Percentiles rank a stretch among this genome's conserved stretches.
Evolutionary conservation across 2,113 vertebrate genomes (phyloP).

Genomic region (Junco hyemalis): DNA sequence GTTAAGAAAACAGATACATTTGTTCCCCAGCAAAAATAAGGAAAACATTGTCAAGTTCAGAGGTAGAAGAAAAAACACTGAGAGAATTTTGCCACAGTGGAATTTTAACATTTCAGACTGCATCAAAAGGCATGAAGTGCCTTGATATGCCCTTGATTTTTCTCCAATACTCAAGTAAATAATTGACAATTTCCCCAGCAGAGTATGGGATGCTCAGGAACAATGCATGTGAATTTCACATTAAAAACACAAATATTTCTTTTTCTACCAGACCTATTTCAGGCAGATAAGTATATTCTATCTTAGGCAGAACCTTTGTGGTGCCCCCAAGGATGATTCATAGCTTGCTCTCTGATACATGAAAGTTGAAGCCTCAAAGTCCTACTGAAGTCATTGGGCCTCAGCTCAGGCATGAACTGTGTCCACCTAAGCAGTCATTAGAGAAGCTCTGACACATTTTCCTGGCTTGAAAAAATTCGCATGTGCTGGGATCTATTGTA

Average conservation of each 20-base stretch:
- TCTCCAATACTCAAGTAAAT: constrained; percentile 18
- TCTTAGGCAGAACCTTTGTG: neutral
- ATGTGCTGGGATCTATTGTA: neutral
- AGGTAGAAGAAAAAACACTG: neutral
- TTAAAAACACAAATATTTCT: constrained; percentile 10
- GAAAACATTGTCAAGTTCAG: constrained; percentile 25
- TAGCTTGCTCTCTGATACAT: neutral
- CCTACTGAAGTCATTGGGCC: neutral
- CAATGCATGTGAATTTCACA: constrained; percentile 2
- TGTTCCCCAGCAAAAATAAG: neutral
- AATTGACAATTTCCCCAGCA: constrained; percentile 11
- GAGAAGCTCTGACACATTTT: neutral
- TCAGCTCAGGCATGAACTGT: neutral
- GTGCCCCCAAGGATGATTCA: neutral
- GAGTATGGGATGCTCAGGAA: neutral
- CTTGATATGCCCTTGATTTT: constrained; percentile 31
- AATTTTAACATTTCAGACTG: constrained; percentile 29
- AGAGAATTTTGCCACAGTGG: neutral
- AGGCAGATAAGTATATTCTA: neutral
- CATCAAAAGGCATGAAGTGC: neutral
- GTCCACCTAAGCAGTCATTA: neutral
- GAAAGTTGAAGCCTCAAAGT: constrained; percentile 9
- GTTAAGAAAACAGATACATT: constrained; percentile 17
- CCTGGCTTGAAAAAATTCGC: neutral
- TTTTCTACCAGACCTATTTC: neutral